A percentile compares a stretch with the other conserved stretches of the same genome.
phyloP scores from a whole-genome alignment of 2,888 invertebrate genomes.

The Sabellastarte sp. region DNA sequence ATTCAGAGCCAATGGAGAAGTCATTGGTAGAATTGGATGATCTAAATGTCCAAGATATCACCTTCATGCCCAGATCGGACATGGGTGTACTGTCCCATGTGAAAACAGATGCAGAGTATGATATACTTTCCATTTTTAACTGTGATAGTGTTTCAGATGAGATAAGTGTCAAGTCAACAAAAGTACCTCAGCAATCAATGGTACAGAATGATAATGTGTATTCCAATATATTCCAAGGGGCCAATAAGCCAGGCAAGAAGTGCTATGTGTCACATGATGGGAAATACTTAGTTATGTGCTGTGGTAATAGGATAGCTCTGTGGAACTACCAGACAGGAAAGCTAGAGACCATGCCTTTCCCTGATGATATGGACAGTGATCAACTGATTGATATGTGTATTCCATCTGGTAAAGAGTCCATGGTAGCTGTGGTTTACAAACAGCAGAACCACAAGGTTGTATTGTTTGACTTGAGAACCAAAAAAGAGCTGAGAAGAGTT shows the following conservation, averaged over 20 bases:
- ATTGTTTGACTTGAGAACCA: slow-evolving; percentile 20
- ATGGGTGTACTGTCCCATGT: slow-evolving; percentile 7
- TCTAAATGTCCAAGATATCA: slow-evolving; percentile 4
- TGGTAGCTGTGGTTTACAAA: slow-evolving; percentile 20
- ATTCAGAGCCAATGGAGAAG: too few species aligned
- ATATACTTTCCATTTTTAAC: too few species aligned
- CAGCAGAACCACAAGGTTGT: slow-evolving; percentile 16
- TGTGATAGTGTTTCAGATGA: too few species aligned
- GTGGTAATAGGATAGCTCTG: neutral
- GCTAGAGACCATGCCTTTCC: neutral
- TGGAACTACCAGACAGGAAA: neutral
- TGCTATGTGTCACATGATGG: neutral
- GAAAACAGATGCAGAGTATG: too few species aligned
- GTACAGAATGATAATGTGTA: too few species aligned
- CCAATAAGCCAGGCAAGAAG: neutral
- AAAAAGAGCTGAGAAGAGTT: slow-evolving; percentile 6
- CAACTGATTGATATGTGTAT: neutral
- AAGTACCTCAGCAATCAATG: too few species aligned
- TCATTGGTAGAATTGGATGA: too few species aligned
- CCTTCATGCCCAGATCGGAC: slow-evolving; percentile 21
- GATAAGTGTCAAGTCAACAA: too few species aligned
- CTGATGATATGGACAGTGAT: neutral
- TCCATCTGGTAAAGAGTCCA: slow-evolving; percentile 19
- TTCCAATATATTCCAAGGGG: too few species aligned
- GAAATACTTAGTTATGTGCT: neutral